phyloP scores from a whole-genome alignment of 1,140 invertebrate genomes.

The Drosophila pachea region DNA sequence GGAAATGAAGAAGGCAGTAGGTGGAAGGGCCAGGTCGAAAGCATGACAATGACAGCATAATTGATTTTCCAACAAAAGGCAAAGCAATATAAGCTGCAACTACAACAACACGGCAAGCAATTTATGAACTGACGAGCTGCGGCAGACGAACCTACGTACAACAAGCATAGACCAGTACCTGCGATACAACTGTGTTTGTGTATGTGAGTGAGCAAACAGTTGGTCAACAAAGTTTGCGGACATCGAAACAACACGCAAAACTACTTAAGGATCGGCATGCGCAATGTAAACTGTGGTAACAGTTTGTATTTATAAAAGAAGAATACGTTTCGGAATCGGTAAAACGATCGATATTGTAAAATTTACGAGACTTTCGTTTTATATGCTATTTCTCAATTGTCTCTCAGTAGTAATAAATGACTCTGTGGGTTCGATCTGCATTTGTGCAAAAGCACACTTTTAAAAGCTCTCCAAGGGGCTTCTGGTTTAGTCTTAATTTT shows the following conservation, averaged over 20 bases:
- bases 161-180: constrained; percentile 3
- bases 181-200: constrained; percentile 4
- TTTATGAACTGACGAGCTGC: constrained; percentile 62
- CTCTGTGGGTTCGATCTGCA: not conserved
- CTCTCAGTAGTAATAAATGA: not conserved
- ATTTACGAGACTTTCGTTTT: not conserved
- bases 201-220: constrained; percentile 37
- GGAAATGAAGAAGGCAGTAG: not conserved
- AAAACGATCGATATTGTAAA: constrained; percentile 1
- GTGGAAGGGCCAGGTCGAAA: constrained; percentile 54
- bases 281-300: constrained; percentile 57
- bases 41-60: constrained; percentile 77
- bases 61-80: constrained; percentile 74
- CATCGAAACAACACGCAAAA: constrained; percentile 62
- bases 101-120: constrained; percentile 46
- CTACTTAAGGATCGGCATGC: constrained; percentile 52
- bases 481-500: no score
- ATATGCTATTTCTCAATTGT: not conserved
- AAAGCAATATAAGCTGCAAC: constrained; percentile 57
- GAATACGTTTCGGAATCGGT: not conserved
- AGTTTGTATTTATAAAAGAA: constrained; percentile 34
- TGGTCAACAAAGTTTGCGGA: constrained; percentile 59
- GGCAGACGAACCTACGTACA: not conserved
- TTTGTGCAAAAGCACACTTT: no score
- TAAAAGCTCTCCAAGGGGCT: no score